Percentiles rank a stretch among this genome's conserved stretches.
Conservation (phyloP, 2,113 vertebrate species). For the Phyllostomus hastatus region DNA sequence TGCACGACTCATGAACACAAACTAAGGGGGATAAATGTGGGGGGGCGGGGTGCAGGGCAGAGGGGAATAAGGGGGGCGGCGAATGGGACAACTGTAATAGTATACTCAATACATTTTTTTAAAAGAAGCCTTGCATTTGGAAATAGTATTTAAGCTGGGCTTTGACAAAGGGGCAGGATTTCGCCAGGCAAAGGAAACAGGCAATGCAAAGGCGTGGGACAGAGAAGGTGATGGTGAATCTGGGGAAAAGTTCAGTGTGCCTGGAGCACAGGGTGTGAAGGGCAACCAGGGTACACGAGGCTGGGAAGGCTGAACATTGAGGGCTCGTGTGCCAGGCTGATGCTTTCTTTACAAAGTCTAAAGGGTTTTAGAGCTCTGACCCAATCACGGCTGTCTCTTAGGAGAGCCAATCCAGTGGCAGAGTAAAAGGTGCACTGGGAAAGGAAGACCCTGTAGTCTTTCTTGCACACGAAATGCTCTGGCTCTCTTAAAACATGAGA, state of each 20-base stretch:
- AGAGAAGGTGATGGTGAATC: neutral
- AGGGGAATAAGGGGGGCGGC: no score
- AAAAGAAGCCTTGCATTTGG: neutral
- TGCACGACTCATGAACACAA: no score
- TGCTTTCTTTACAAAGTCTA: neutral
- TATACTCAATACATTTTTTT: no score
- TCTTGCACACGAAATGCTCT: neutral
- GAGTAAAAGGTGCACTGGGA: neutral
- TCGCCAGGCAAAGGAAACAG: neutral
- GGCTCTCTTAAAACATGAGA: neutral
- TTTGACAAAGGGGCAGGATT: neutral
- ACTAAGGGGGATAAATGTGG: no score
- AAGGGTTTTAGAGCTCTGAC: neutral
- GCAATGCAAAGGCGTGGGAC: neutral
- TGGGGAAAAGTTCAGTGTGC: neutral
- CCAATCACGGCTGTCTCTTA: neutral
- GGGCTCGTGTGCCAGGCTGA: neutral
- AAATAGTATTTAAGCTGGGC: neutral
- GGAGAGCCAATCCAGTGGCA: neutral
- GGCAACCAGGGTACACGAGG: neutral
- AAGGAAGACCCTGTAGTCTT: neutral
- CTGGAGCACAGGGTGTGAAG: neutral
- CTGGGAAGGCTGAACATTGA: neutral
- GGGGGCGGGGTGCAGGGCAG: no score
- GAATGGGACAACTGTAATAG: no score